phyloP scores from a whole-genome alignment of 2,888 invertebrate species.

The Ornithoptera priamus region DNA sequence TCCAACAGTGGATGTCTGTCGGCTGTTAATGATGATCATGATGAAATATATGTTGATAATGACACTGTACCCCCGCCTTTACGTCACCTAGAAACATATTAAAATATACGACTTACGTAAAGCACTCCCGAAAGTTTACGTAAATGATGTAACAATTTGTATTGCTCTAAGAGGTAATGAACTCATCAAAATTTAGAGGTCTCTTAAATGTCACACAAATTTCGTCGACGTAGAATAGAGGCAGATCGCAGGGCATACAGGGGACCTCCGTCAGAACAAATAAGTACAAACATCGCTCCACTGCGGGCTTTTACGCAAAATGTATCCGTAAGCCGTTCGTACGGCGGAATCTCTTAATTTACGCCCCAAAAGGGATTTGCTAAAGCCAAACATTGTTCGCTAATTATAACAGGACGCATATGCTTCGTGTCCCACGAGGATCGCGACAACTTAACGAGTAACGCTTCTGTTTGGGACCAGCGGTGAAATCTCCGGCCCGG shows the following conservation, averaged over 20 bases:
- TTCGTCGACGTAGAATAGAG: neutral
- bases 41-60: too few species aligned
- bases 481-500: constrained; percentile 27
- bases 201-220: neutral
- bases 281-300: constrained; percentile 50
- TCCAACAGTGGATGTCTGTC: too few species aligned
- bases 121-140: neutral
- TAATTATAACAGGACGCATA: constrained; percentile 78
- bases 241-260: neutral
- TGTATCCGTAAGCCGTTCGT: constrained; percentile 38
- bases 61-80: too few species aligned
- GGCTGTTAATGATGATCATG: too few species aligned
- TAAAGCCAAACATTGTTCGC: constrained; percentile 80
- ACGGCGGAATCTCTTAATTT: constrained; percentile 77
- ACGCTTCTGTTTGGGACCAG: constrained; percentile 42
- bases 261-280: constrained; percentile 35
- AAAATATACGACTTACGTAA: neutral
- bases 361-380: constrained; percentile 78
- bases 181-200: neutral
- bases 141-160: neutral
- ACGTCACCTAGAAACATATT: too few species aligned
- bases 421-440: constrained; percentile 72
- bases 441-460: constrained; percentile 64
- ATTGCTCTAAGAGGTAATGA: neutral
- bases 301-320: constrained; percentile 63